Evolutionary conservation across 1,140 invertebrate genomes (phyloP), one percentile per base, ranked within the genome.

Genomic region (Hypsibius dujardini): DNA sequence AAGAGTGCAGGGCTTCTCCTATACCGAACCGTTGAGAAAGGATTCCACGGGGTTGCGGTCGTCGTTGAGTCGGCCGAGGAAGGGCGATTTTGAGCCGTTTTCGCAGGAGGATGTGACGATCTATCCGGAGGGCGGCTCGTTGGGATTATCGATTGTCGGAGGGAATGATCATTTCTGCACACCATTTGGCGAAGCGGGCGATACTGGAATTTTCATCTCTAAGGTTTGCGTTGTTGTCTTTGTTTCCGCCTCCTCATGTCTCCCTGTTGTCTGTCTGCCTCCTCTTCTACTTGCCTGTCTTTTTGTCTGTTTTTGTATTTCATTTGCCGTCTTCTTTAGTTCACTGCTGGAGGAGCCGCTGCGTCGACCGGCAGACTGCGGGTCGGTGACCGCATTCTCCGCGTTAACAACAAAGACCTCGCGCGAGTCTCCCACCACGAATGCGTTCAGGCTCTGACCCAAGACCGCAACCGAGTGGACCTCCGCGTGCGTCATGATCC

Each of bases 121-220:
- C 62, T 67, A 67, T 42, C 12, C 3, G 62, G 45, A 12, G 79
- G 88, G 88, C 72, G 90, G 90, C 73, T 91, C 92, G n/a, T 83
- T 98, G 62, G 95, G 95, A 60, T 89, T 98, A 77, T 96, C 92
- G 82, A 97, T 98, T 75, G 95, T 98, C 74, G 95, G 95, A 62
- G 95, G 95, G 59, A 89, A 87, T 2, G 94, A 98, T 82, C 92
- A 97, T 82, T 94, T 90, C 56, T 95, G 92, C 81, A 90, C 90
- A 76, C 95, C 95, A n/a, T 98, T 98, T 78, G 95, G 95, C 73
- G 84, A 84, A 46, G 77, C 79, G 62, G 87, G 89, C 75, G 88
- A 93, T 75, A 90, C 90, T 12, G 94, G 95, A 75, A 92, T 97
- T 77, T 98, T 97, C 81, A 92, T 98, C 78, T 96, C 92, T 74